Base-by-base conservation (phyloP, 2,888 invertebrate genomes). In the Penaeus monodon region DNA sequence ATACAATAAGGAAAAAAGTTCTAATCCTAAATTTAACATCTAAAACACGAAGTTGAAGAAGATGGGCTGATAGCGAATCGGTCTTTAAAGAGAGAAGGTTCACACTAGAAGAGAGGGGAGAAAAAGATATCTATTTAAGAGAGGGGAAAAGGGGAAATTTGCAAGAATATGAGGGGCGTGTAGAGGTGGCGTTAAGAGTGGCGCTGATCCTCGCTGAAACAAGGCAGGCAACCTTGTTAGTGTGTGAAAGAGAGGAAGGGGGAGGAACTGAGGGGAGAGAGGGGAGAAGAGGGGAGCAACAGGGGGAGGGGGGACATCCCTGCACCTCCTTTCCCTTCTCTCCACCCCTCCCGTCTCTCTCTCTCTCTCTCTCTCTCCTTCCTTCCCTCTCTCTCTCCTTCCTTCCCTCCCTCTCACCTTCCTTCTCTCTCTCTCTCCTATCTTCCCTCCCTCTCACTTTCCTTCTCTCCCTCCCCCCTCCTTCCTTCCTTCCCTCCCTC, bases 171-270 rank as follows among this genome's bases (percentile, higher is more conserved):
- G 57, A 57, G 57, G 57, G 57, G 17, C 14, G 57, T 57, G 57
- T 57, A 20, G 57, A 10, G 57, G 57, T 57, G 57, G 57, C 17
- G 57, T 17, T 57, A 57, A 57, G 57, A 57, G 57, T 57, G 73
- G 74, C 73, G 84, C 84, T 78, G 84, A 85, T 85, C 74, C 84
- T 64, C 64, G 85, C 74, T 85, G 79, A 85, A 85, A 80, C 80
- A 85, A 80, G 85, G 79, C 79, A 73, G 74, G 85, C 74, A 80
- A 85, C 85, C 85, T 29, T 85, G 85, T 80, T 79, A 85, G 84
- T 70, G 79, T 79, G 84, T 79, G 84, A 85, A 49, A 27, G 22
- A 44, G 20, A 78, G n/a, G 64, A 24, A 83, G 74, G 44, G 38
- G 44, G 84, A n/a, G 63, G 57, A 57, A 57, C 57, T 3, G 57